Evolutionary conservation across 2,113 vertebrate species (phyloP).

Genomic region (Artemisiospiza belli): DNA sequence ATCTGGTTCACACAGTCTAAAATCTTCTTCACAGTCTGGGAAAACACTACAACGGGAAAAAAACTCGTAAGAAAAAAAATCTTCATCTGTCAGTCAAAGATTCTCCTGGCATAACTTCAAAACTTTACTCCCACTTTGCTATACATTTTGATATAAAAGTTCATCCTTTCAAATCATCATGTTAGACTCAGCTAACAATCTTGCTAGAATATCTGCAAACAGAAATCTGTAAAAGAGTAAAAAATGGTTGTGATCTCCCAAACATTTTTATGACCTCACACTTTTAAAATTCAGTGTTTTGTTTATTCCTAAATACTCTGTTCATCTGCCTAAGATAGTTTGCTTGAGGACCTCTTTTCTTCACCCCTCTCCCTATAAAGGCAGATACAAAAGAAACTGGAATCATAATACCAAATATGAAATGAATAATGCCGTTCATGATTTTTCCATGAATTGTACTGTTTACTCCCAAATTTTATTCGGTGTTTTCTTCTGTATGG

Average conservation of each 20-base stretch:
- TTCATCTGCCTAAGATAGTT: not conserved
- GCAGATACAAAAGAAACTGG: not conserved
- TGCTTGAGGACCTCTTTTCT: not conserved
- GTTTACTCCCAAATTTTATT: not conserved
- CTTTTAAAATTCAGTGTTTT: slow-evolving; percentile 6
- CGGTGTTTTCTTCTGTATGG: not conserved
- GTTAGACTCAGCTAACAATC: slow-evolving; percentile 47
- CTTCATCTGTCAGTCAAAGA: slow-evolving; percentile 45
- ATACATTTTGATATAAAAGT: slow-evolving; percentile 38
- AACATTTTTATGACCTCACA: not conserved
- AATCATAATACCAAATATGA: not conserved
- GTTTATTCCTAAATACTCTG: not conserved
- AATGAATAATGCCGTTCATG: not conserved
- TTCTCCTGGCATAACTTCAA: slow-evolving; percentile 47
- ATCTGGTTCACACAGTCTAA: slow-evolving; percentile 38
- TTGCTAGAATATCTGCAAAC: slow-evolving; percentile 29
- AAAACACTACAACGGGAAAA: slow-evolving; percentile 39
- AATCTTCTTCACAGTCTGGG: slow-evolving; percentile 32
- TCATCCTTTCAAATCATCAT: slow-evolving; percentile 50
- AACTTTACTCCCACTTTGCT: slow-evolving; percentile 52
- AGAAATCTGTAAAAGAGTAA: not conserved
- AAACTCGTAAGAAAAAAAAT: not conserved
- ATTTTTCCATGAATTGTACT: not conserved
- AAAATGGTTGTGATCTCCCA: not conserved
- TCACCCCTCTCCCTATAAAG: not conserved